Base-by-base conservation (phyloP, 2,888 invertebrate species). In the Coelopa pilipes region DNA sequence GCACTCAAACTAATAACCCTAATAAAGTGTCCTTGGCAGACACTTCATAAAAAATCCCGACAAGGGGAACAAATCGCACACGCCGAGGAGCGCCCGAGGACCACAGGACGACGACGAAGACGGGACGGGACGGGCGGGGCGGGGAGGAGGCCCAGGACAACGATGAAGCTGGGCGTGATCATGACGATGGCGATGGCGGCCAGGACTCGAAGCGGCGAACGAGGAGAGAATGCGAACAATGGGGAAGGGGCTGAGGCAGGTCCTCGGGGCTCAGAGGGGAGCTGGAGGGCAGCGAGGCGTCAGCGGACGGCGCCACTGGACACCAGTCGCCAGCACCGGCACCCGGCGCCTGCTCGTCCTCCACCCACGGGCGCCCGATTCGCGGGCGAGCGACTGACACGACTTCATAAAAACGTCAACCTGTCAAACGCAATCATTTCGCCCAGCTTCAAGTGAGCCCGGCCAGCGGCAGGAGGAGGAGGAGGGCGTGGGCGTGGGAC, bases 1-100 rank as follows among this genome's bases (percentile, higher is more conserved):
- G 50, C 83, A 84, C 85, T 84, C 81, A 84, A 85, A 84, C 83
- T 84, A 84, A 84, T 84, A 84, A 85, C 84, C 84, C 83, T 85
- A 83, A 85, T 85, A 83, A 85, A 84, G 83, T 85, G 83, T 82
- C 79, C 78, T 34, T 76, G 79, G 69, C 71, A 70, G 75, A 71
- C 78, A 79, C 78, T 80, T 80, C 77, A 80, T 79, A 80, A 79
- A 80, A 34, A 80, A 78, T 78, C 78, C 75, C 77, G 55, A 76
- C 75, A 74, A 77, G 47, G 60, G 17, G 70, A 59, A 60, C 70
- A 60, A 68, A 68, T 55, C 68, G 68, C n/a, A 67, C 34, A 34
- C 46, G 49, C 46, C 13, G 63, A 45, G n/a, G 11, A 46, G n/a
- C 34, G 10, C 34, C 24, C 24, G 17, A 34, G 7, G 34, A 34